phyloP scores from a whole-genome alignment of 2,888 invertebrate species.

The Agrotis clavis region DNA sequence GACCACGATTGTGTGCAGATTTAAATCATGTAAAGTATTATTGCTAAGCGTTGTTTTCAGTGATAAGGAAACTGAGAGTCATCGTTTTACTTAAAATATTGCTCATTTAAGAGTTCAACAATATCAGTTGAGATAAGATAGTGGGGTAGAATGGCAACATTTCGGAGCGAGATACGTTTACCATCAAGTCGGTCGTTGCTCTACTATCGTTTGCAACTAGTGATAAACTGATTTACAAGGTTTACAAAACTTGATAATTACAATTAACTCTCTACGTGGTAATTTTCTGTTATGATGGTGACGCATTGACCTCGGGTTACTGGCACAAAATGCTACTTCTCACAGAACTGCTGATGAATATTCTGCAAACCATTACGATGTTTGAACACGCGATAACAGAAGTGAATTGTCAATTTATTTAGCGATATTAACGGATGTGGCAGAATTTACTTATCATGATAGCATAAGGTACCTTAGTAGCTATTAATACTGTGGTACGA shows the following conservation, averaged over 20 bases:
- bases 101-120: slow-evolving; percentile 50
- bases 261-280: not conserved
- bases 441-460: slow-evolving; percentile 32
- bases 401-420: slow-evolving; percentile 40
- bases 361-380: slow-evolving; percentile 8
- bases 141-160: slow-evolving; percentile 9
- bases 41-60: slow-evolving; percentile 11
- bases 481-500: not conserved
- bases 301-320: slow-evolving; percentile 32
- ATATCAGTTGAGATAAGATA: slow-evolving; percentile 52
- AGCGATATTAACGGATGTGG: slow-evolving; percentile 30
- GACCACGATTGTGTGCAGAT: not conserved
- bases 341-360: slow-evolving; percentile 13
- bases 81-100: slow-evolving; percentile 40
- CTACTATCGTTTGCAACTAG: slow-evolving; percentile 6
- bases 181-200: slow-evolving; percentile 47
- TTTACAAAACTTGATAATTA: slow-evolving; percentile 3
- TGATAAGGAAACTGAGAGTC: slow-evolving; percentile 54
- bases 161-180: slow-evolving; percentile 12
- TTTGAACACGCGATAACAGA: slow-evolving; percentile 39
- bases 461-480: not conserved
- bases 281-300: slow-evolving; percentile 3
- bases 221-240: slow-evolving; percentile 14
- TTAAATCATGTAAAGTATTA: slow-evolving; percentile 29
- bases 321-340: slow-evolving; percentile 26